A percentile compares a stretch with the other conserved stretches of the same genome.
Conservation (phyloP, 2,113 vertebrate genomes). For the Ceyx melanurus region DNA sequence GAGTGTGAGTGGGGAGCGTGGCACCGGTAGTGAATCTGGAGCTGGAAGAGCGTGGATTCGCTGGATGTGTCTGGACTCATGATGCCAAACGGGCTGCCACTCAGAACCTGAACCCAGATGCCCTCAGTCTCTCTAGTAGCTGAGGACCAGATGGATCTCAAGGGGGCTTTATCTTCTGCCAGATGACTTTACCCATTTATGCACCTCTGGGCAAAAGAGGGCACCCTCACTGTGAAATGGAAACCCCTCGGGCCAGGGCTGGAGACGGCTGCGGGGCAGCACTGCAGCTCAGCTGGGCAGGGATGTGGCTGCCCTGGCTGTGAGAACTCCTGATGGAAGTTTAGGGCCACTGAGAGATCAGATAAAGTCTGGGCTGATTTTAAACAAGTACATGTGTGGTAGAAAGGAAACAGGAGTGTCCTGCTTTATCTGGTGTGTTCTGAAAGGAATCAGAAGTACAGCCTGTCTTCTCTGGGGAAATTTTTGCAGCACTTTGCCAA, state of each 20-base stretch:
- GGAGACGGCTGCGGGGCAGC: not conserved
- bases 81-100: too few relatives aligned
- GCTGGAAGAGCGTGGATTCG: too few relatives aligned
- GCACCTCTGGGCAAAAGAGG: not conserved
- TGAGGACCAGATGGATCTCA: too few relatives aligned
- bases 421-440: not conserved
- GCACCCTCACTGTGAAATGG: rapidly evolving
- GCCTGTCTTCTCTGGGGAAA: not conserved
- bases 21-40: too few relatives aligned
- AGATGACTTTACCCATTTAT: too few relatives aligned
- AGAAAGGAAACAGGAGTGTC: not conserved
- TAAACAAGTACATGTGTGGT: not conserved
- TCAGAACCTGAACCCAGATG: too few relatives aligned
- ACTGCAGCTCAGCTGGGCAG: not conserved
- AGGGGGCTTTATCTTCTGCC: too few relatives aligned
- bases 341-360: not conserved
- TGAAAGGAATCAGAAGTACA: not conserved
- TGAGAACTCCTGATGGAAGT: not conserved
- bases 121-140: too few relatives aligned
- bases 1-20: too few relatives aligned
- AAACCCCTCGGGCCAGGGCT: not conserved
- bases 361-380: not conserved
- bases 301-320: not conserved
- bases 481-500: not conserved
- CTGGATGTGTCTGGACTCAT: too few relatives aligned